A percentile compares a stretch with the other conserved stretches of the same genome.
Conservation (phyloP, 2,113 vertebrate genomes). For the Mustela nigripes region DNA sequence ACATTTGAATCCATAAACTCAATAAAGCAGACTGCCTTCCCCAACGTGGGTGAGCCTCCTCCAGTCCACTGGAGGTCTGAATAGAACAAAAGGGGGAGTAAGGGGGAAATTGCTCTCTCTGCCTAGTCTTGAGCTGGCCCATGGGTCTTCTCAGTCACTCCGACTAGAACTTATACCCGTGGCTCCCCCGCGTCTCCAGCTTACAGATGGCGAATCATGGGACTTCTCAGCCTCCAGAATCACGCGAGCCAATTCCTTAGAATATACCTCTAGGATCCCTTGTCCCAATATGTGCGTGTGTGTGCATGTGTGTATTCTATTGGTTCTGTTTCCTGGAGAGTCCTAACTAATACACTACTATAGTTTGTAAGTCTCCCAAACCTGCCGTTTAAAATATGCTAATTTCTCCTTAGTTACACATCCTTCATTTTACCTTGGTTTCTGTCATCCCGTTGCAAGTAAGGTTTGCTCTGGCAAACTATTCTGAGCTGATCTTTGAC, state of each 20-base stretch:
- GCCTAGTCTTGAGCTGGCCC: background rate
- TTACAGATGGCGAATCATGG: background rate
- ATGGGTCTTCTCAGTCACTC: background rate
- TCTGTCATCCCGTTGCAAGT: constrained; percentile 3
- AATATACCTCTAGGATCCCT: background rate
- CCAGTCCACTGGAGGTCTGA: background rate
- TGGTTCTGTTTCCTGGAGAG: background rate
- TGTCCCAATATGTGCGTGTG: background rate
- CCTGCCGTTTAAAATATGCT: background rate
- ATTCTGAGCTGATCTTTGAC: constrained; percentile 57
- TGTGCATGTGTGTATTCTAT: background rate
- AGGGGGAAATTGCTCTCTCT: background rate
- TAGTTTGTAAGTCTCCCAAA: background rate
- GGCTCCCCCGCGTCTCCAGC: background rate
- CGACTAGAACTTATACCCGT: background rate
- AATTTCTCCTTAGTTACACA: constrained; percentile 36
- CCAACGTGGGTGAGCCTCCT: background rate
- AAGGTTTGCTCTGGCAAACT: constrained; percentile 27
- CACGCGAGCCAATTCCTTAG: background rate
- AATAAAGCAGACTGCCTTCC: background rate
- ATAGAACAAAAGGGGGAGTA: background rate
- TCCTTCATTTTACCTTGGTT: constrained; percentile 45
- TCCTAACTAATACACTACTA: background rate
- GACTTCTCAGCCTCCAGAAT: background rate
- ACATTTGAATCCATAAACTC: background rate